phyloP scores from a whole-genome alignment of 2,797 vertebrate species.

The Crenichthys baileyi region DNA sequence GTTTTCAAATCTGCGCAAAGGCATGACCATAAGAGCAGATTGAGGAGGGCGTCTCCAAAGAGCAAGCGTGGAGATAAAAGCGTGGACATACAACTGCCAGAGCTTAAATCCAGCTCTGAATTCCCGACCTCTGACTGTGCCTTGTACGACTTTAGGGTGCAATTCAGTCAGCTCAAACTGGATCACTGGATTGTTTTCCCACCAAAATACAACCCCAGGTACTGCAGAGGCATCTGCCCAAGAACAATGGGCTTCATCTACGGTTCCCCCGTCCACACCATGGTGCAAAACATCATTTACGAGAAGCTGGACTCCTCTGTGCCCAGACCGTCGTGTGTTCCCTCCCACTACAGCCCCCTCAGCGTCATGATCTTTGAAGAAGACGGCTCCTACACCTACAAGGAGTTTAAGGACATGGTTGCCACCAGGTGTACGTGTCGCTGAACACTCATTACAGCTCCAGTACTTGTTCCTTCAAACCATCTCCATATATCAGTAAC shows the following conservation, averaged over 20 bases:
- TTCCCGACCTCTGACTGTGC: slow-evolving; percentile 88
- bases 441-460: slow-evolving; percentile 51
- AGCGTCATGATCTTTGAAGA: slow-evolving; percentile 92
- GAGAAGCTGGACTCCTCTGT: slow-evolving; percentile 90
- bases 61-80: slow-evolving; percentile 58
- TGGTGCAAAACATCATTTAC: slow-evolving; percentile 94
- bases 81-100: slow-evolving; percentile 73
- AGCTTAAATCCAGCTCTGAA: slow-evolving; percentile 78
- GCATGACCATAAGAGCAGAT: slow-evolving; percentile 67
- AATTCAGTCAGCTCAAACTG: slow-evolving; percentile 92
- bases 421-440: slow-evolving; percentile 94
- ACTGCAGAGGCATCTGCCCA: slow-evolving; percentile 92
- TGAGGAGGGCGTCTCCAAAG: slow-evolving; percentile 70
- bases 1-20: slow-evolving; percentile 52
- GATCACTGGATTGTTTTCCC: slow-evolving; percentile 96
- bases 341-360: slow-evolving; percentile 90
- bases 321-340: slow-evolving; percentile 90
- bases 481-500: slow-evolving; percentile 36
- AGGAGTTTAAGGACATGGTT: slow-evolving; percentile 96
- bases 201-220: slow-evolving; percentile 91
- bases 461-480: slow-evolving; percentile 14
- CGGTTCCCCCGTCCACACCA: slow-evolving; percentile 90
- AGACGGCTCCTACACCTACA: slow-evolving; percentile 91
- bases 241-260: slow-evolving; percentile 87
- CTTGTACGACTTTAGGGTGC: slow-evolving; percentile 89